Conservation (phyloP, 2,113 vertebrate species). For the Hippocampus mohnikei region DNA sequence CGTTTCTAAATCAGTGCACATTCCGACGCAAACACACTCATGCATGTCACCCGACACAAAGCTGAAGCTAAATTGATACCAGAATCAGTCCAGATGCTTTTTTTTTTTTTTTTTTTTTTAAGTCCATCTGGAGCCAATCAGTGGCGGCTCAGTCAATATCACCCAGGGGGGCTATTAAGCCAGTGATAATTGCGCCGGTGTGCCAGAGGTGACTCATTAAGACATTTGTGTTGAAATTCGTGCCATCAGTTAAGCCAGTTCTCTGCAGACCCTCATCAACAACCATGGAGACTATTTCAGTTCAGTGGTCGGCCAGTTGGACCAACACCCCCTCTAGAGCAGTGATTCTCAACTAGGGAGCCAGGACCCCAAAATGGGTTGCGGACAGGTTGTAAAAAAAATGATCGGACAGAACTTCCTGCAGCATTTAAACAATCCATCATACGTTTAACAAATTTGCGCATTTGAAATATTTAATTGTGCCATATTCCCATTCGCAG, state of each 20-base stretch:
- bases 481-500: too few relatives aligned
- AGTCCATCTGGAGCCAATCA: constrained; percentile 10
- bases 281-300: constrained; percentile 13
- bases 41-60: neutral
- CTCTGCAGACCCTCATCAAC: neutral
- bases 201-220: constrained; percentile 18
- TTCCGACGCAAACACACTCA: constrained; percentile 17
- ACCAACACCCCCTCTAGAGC: neutral
- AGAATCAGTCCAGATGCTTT: constrained; percentile 36
- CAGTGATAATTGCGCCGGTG: constrained; percentile 30
- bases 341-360: neutral
- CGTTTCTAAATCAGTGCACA: constrained; percentile 30
- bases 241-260: constrained; percentile 8
- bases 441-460: too few relatives aligned
- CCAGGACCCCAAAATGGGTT: neutral
- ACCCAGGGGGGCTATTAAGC: constrained; percentile 4
- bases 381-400: too few relatives aligned
- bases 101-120: constrained; percentile 10
- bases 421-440: too few relatives aligned
- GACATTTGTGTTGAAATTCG: constrained; percentile 7
- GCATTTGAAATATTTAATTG: too few relatives aligned
- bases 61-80: constrained; percentile 38
- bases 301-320: constrained; percentile 10
- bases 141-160: neutral
- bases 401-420: too few relatives aligned